A percentile compares a stretch with the other conserved stretches of the same genome.
Evolutionary conservation across 2,888 invertebrate species (phyloP).

Genomic region (Dinocampus coccinellae): DNA sequence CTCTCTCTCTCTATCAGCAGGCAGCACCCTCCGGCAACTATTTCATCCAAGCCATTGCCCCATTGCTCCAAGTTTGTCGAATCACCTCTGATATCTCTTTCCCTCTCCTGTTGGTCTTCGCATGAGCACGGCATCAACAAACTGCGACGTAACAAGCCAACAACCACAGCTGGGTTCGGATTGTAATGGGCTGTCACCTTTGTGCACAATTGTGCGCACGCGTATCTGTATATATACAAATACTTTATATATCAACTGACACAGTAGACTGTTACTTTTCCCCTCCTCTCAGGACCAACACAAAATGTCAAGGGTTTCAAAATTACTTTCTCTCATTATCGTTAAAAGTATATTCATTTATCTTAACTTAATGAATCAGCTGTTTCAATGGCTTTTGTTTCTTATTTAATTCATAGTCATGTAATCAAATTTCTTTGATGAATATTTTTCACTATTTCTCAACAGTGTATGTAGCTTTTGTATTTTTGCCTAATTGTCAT

Average conservation of each 20-base stretch:
- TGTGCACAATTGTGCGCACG: slow-evolving; percentile 41
- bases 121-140: slow-evolving; percentile 49
- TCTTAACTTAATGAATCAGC: background rate
- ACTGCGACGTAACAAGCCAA: slow-evolving; percentile 61
- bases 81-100: background rate
- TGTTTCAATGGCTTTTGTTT: too few species aligned
- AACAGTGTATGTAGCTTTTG: background rate
- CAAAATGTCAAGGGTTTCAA: background rate
- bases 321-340: too few species aligned
- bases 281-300: background rate
- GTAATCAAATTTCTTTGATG: background rate
- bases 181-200: slow-evolving; percentile 55
- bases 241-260: background rate
- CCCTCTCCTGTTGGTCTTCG: background rate
- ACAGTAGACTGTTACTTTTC: background rate
- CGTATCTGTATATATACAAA: background rate
- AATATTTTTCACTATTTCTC: background rate
- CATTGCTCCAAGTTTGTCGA: background rate
- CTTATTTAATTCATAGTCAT: background rate
- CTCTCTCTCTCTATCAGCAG: slow-evolving; percentile 16
- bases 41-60: background rate
- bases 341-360: too few species aligned
- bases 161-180: slow-evolving; percentile 60
- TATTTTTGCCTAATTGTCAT: background rate
- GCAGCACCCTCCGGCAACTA: background rate